phyloP scores from a whole-genome alignment of 2,797 vertebrate species.

The Echeneis naucrates region DNA sequence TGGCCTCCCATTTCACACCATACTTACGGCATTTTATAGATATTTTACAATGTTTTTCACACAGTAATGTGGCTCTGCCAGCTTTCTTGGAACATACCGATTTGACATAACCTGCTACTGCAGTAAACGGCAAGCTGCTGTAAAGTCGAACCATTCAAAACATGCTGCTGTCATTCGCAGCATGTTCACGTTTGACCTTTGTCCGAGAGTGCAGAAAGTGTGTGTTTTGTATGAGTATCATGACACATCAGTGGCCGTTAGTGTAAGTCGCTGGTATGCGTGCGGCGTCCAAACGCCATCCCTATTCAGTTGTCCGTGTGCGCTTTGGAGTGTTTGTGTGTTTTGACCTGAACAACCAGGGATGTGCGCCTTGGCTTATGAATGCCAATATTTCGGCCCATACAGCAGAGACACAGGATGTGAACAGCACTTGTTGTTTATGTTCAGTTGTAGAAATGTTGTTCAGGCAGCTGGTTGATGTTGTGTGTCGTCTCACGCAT shows the following conservation, averaged over 20 bases:
- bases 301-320: slow-evolving; percentile 37
- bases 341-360: slow-evolving; percentile 58
- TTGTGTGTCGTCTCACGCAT: slow-evolving; percentile 37
- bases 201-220: slow-evolving; percentile 8
- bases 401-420: slow-evolving; percentile 58
- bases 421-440: slow-evolving; percentile 61
- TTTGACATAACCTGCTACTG: slow-evolving; percentile 36
- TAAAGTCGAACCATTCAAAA: slow-evolving; percentile 56
- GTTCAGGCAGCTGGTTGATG: slow-evolving; percentile 55
- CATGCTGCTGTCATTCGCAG: slow-evolving; percentile 38
- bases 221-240: neutral
- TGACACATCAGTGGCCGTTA: slow-evolving; percentile 23
- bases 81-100: slow-evolving; percentile 27
- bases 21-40: slow-evolving; percentile 47
- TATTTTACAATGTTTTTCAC: slow-evolving; percentile 56
- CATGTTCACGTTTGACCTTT: slow-evolving; percentile 30
- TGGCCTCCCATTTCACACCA: neutral
- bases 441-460: slow-evolving; percentile 12
- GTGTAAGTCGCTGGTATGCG: slow-evolving; percentile 36
- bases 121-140: slow-evolving; percentile 8
- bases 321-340: slow-evolving; percentile 44
- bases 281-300: slow-evolving; percentile 38
- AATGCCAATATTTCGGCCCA: slow-evolving; percentile 37
- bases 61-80: slow-evolving; percentile 11
- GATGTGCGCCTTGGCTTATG: too few species aligned